Percentiles rank a stretch among this genome's conserved stretches.
Conservation (phyloP, 2,888 invertebrate species). For the Drosophila anomelani region DNA sequence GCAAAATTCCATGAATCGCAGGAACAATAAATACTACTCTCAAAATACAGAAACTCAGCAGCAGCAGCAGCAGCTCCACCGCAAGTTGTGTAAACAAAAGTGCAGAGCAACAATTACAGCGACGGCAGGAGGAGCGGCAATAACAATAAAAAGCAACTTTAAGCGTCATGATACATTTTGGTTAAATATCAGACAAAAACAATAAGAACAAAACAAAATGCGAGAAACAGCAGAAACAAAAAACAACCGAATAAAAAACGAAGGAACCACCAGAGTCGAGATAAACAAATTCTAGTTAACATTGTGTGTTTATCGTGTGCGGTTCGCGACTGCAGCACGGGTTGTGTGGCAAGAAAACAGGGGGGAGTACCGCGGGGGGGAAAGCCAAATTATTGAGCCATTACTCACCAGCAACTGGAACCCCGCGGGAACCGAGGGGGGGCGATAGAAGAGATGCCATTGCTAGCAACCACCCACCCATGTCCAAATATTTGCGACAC, state of each 20-base stretch:
- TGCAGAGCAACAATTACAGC: slow-evolving; percentile 55
- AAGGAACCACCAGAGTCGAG: slow-evolving; percentile 64
- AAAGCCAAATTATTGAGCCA: slow-evolving; percentile 73
- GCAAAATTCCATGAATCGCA: slow-evolving; percentile 73
- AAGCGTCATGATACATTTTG: slow-evolving; percentile 76
- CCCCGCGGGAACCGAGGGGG: slow-evolving; percentile 18
- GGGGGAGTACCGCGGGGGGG: slow-evolving; percentile 10
- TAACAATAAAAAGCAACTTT: slow-evolving; percentile 60
- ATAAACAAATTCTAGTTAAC: slow-evolving; percentile 77
- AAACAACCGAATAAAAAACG: not conserved
- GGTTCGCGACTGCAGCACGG: slow-evolving; percentile 37
- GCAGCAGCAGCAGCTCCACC: slow-evolving; percentile 46
- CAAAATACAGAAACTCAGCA: slow-evolving; percentile 39
- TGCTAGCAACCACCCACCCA: slow-evolving; percentile 2
- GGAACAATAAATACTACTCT: slow-evolving; percentile 71
- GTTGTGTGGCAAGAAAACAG: not conserved
- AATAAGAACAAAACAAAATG: slow-evolving; percentile 37
- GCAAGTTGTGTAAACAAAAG: slow-evolving; percentile 75
- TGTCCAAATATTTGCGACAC: slow-evolving; percentile 49
- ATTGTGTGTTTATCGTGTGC: slow-evolving; percentile 60
- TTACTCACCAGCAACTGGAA: slow-evolving; percentile 65
- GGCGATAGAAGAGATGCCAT: not conserved
- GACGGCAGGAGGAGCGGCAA: slow-evolving; percentile 23
- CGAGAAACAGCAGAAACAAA: slow-evolving; percentile 5
- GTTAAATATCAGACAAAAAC: slow-evolving; percentile 71